Evolutionary conservation across 1,140 invertebrate genomes (phyloP), one percentile per base, ranked within the genome.

Genomic region (Drosophila fuyamai): DNA sequence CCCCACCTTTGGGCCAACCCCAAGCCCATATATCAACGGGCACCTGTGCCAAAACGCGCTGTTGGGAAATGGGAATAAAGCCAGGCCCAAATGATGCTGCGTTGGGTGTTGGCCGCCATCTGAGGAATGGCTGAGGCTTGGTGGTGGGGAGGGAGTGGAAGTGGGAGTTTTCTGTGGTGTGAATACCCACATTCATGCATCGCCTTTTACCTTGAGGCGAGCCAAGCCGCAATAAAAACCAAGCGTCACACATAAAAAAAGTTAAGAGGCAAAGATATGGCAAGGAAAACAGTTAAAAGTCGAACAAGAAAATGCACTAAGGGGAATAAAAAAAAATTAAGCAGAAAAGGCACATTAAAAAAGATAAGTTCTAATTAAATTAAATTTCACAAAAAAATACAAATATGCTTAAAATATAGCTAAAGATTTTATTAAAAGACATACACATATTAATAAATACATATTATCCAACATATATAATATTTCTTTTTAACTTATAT

Each of bases 11-110:
- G 63, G 60, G 61, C 67, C 61, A 67, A 55, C 58, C 71, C 54
- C 72, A 44, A 38, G 44, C 48, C 18, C 82, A 89, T 88, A 88
- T 84, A 89, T 88, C 80, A 89, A 59, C 41, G 65, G 43, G 40
- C 84, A 88, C 83, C 83, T 88, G 83, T 80, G 81, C 79, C 79
- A 63, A 79, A 60, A 55, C 40, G 62, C 40, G 18, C 38, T 23
- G 27, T 5, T 23, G 40, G 77, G 46, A 32, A 62, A 63, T 58
- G 56, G 70, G 71, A 75, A 71, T 71, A 71, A 71, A 71, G 44
- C 65, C n/a, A 47, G 36, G 29, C 47, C 71, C 23, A 67, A 67
- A 76, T 76, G 53, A 76, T 44, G 62, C 72, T 66, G 61, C 47
- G 40, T 46, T 35, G 57, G 54, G 70, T 63, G 59, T 50, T 65